Conservation (phyloP, 2,888 invertebrate genomes). For the Hemistola chrysoprasaria region DNA sequence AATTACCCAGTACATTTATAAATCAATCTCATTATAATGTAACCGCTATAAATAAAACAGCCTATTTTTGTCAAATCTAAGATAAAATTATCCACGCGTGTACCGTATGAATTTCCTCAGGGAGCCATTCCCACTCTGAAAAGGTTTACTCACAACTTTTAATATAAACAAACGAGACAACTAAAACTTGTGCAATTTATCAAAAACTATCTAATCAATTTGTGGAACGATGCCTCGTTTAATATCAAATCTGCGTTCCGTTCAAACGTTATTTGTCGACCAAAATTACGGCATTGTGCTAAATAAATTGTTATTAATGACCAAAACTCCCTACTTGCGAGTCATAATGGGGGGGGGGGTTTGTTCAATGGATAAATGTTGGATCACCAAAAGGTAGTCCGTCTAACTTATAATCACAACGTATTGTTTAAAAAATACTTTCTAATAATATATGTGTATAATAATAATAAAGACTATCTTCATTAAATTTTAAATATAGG, state of each 20-base stretch:
- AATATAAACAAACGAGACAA: slow-evolving; percentile 39
- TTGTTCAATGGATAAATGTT: slow-evolving; percentile 65
- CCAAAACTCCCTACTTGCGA: slow-evolving; percentile 66
- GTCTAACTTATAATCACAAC: slow-evolving; percentile 39
- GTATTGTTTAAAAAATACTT: too few species aligned
- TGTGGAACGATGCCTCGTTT: slow-evolving; percentile 66
- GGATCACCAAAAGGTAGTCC: slow-evolving; percentile 40
- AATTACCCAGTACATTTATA: too few species aligned
- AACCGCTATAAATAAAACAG: neutral
- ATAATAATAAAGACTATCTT: neutral
- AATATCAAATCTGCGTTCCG: slow-evolving; percentile 74
- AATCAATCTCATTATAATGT: neutral
- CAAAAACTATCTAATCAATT: slow-evolving; percentile 78
- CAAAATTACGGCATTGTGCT: slow-evolving; percentile 74
- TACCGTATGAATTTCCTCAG: slow-evolving; percentile 10
- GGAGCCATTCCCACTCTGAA: slow-evolving; percentile 16
- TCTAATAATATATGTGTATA: too few species aligned
- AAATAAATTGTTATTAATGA: slow-evolving; percentile 82
- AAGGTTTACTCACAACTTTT: slow-evolving; percentile 24
- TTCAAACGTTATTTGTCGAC: slow-evolving; percentile 69
- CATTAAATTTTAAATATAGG: slow-evolving; percentile 28
- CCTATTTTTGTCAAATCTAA: slow-evolving; percentile 1
- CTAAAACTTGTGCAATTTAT: slow-evolving; percentile 62
- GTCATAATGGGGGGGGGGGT: slow-evolving; percentile 59
- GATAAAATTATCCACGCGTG: slow-evolving; percentile 1